These are phyloP conservation scores for Xestia xanthographa DNA, from an alignment of 2,888 invertebrate genomes.

Conservation along the genomic window DNA sequence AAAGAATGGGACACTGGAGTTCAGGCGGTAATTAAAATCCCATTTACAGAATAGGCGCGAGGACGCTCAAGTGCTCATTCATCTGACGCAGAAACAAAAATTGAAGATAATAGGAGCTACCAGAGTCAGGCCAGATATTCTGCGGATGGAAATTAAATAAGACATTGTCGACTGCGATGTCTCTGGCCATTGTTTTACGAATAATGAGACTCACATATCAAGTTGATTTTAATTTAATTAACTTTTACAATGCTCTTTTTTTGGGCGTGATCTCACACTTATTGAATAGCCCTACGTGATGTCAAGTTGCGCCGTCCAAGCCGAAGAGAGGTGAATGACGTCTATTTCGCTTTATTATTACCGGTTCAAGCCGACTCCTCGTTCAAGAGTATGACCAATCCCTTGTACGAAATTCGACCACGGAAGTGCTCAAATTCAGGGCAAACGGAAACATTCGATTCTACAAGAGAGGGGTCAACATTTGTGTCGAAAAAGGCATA, in stretches of 20 bases:
- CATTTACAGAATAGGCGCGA: slow-evolving; percentile 74
- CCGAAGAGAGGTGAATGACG: not conserved
- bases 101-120: slow-evolving; percentile 57
- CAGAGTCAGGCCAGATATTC: slow-evolving; percentile 27
- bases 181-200: slow-evolving; percentile 24
- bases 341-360: not conserved
- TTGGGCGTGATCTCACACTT: not conserved
- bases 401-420: not conserved
- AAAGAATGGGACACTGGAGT: slow-evolving; percentile 75
- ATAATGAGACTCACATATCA: slow-evolving; percentile 14
- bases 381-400: not conserved
- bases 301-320: not conserved
- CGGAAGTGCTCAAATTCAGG: not conserved
- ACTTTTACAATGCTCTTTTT: not conserved
- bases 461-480: slow-evolving; percentile 31
- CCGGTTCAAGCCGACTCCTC: not conserved
- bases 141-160: slow-evolving; percentile 39
- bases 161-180: slow-evolving; percentile 16
- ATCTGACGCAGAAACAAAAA: slow-evolving; percentile 66
- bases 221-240: not conserved
- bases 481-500: slow-evolving; percentile 23
- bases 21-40: slow-evolving; percentile 79
- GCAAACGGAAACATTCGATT: slow-evolving; percentile 1
- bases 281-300: not conserved
- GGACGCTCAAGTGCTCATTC: slow-evolving; percentile 63